These are phyloP conservation scores for Mus minutoides DNA, from an alignment of 2,797 vertebrate species.

Conservation along the genomic window DNA sequence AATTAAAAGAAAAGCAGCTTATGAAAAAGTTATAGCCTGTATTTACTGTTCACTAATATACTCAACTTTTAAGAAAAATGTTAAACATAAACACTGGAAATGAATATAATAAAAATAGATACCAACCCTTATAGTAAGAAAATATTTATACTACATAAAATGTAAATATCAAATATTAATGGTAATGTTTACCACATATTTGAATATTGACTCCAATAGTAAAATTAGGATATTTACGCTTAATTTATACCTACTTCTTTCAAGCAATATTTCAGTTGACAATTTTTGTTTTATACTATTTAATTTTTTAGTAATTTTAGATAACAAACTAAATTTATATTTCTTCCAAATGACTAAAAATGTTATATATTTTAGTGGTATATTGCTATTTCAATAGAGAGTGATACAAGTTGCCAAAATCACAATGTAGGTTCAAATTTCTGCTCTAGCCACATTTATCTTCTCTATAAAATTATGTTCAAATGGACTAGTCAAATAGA, in stretches of 20 bases:
- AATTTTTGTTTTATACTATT: background rate
- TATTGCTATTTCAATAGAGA: background rate
- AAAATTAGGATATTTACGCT: background rate
- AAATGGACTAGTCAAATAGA: background rate
- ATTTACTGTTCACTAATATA: too few species aligned
- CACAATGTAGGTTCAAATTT: background rate
- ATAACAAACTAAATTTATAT: background rate
- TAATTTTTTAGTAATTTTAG: background rate
- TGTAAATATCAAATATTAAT: background rate
- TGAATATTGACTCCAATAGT: background rate
- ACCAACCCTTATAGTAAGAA: background rate
- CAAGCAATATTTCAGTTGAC: background rate
- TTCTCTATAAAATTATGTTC: background rate
- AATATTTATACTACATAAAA: background rate
- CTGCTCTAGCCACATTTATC: background rate
- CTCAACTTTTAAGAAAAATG: too few species aligned
- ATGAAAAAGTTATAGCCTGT: too few species aligned
- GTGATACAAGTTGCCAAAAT: background rate
- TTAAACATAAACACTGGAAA: too few species aligned
- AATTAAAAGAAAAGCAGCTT: too few species aligned
- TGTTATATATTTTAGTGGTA: background rate
- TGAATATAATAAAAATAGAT: background rate
- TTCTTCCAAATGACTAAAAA: conserved; percentile 7
- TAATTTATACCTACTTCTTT: rapidly evolving
- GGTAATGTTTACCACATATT: background rate